A percentile compares a stretch with the other conserved stretches of the same genome.
Evolutionary conservation across 1,140 invertebrate species (phyloP).

Genomic region (Atta cephalotes): DNA sequence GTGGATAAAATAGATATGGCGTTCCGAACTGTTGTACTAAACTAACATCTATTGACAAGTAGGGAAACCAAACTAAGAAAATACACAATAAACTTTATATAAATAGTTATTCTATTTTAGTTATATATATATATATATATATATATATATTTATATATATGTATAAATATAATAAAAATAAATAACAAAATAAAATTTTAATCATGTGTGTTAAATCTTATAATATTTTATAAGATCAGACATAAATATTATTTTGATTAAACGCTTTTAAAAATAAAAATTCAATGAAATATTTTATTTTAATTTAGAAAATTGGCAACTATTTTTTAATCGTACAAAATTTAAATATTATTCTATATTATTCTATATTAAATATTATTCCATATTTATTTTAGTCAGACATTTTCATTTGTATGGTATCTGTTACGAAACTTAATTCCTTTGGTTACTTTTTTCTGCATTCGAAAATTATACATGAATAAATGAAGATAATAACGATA

Average conservation of each 20-base stretch:
- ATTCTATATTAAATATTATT: slow-evolving; percentile 38
- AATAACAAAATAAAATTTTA: slow-evolving; percentile 8
- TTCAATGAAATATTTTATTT: slow-evolving; percentile 47
- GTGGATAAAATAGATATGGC: too few species aligned
- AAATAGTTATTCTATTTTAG: too few species aligned
- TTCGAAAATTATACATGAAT: background rate
- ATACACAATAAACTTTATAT: too few species aligned
- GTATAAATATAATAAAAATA: background rate
- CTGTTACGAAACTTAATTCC: background rate
- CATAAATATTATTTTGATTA: background rate
- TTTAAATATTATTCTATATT: too few species aligned
- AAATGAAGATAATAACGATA: background rate
- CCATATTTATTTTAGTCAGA: background rate
- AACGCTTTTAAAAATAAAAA: background rate
- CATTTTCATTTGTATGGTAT: background rate
- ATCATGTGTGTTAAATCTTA: background rate
- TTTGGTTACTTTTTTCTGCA: background rate
- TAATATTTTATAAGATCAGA: background rate
- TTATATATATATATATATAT: too few species aligned
- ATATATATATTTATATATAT: too few species aligned
- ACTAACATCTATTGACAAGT: too few species aligned
- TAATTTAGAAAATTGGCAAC: slow-evolving; percentile 22
- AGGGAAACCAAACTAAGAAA: too few species aligned
- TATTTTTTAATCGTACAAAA: slow-evolving; percentile 54
- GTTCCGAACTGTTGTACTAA: too few species aligned